Evolutionary conservation across 2,797 vertebrate genomes (phyloP), one percentile per base, ranked within the genome.

Genomic region (Falco biarmicus): DNA sequence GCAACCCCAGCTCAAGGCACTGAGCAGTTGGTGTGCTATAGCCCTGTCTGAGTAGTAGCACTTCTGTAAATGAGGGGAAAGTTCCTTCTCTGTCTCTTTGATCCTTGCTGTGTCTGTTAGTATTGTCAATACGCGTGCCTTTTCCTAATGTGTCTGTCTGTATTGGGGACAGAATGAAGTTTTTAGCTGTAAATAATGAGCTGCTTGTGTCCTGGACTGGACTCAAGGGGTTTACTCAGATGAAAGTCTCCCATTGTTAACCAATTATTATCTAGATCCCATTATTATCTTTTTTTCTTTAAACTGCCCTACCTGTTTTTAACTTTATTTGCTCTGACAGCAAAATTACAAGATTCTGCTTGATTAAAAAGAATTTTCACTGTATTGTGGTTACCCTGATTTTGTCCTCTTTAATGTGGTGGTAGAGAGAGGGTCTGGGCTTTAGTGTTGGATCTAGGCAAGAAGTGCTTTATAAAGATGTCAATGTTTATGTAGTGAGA

Each of bases 131-230:
- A 90, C 84, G 70, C 10, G 32, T 74, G 77, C 56, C 85, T 95
- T 84, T 81, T 82, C 21, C 60, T 68, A 5, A 48, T 6, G 3
- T 34, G 34, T 59, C 11, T 18, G 15, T 50, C 90, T 96, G 9
- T 84, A 41, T 31, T 87, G 34, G 75, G 86, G 94, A 64, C 56
- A 74, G 71, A 73, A 77, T 68, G 74, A 79, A 84, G 53, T 70
- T 95, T 93, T 92, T 61, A 84, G 48, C 77, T 19, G 7, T 87
- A 83, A 91, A 76, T 92, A 87, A 91, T 48, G 81, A 95, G 61
- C 81, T 83, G 5, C 73, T 91, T 8, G 2, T 94, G 89, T 64
- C 25, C 84, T 96, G 92, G 78, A 63, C 51, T 32, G 37, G 54
- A 34, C 83, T 92, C 84, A 83, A 83, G 91, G 80, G 66, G 39